These are phyloP conservation scores for Microcebus lehilahytsara DNA, from an alignment of 2,113 vertebrate species.

Conservation along the genomic window DNA sequence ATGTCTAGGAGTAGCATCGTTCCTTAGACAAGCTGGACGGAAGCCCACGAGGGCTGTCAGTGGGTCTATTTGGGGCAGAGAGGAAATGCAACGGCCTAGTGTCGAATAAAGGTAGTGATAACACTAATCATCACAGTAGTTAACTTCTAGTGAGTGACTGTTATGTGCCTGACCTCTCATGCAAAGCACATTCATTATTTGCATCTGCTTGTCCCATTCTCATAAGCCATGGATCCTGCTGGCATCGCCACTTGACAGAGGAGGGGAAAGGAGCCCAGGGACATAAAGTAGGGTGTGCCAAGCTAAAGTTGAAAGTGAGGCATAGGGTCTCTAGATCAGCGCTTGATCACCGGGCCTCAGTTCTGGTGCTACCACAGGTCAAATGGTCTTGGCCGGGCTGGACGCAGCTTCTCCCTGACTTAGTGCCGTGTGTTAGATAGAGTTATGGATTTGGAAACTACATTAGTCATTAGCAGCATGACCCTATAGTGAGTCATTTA, in stretches of 20 bases:
- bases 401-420: neutral
- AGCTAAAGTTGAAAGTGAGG: neutral
- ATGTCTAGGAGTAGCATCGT: neutral
- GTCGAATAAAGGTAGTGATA: neutral
- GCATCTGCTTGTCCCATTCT: neutral
- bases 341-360: neutral
- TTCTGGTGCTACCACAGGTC: neutral
- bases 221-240: neutral
- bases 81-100: neutral
- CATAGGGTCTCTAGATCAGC: neutral
- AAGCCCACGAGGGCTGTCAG: neutral
- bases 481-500: neutral
- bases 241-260: neutral
- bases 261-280: neutral
- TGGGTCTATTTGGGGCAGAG: neutral
- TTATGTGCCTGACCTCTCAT: neutral
- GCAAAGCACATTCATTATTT: neutral
- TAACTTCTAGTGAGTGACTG: neutral
- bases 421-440: neutral
- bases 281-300: neutral
- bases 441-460: neutral
- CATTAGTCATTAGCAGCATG: neutral
- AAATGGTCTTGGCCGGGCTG: neutral
- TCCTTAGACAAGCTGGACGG: neutral
- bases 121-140: accelerated